Conservation (phyloP, 2,888 invertebrate genomes). For the Thereva unica region DNA sequence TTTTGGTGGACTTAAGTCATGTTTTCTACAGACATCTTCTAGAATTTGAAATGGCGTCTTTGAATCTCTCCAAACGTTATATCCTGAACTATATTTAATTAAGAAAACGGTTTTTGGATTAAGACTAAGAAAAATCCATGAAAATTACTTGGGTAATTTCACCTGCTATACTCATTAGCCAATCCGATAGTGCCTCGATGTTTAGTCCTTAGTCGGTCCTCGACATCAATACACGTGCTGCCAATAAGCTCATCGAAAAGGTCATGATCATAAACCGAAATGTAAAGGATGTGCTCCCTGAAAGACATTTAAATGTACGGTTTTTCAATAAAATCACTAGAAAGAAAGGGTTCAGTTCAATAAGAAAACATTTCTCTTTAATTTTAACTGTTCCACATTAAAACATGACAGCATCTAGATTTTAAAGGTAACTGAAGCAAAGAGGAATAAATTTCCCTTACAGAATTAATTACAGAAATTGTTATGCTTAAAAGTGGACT, state of each 20-base stretch:
- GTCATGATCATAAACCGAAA: constrained; percentile 79
- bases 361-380: background rate
- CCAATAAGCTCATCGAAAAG: constrained; percentile 79
- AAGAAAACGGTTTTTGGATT: background rate
- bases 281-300: constrained; percentile 72
- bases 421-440: background rate
- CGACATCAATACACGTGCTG: constrained; percentile 81
- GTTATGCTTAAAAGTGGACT: no score
- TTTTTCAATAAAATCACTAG: constrained; percentile 13
- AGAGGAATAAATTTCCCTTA: no score
- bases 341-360: background rate
- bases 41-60: constrained; percentile 74
- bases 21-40: constrained; percentile 68
- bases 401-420: background rate
- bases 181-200: constrained; percentile 82
- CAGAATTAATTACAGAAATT: no score
- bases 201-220: constrained; percentile 80
- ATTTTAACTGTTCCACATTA: no score
- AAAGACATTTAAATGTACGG: constrained; percentile 60
- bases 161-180: constrained; percentile 70
- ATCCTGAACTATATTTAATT: constrained; percentile 61
- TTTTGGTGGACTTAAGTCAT: constrained; percentile 66
- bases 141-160: constrained; percentile 44
- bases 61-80: constrained; percentile 78
- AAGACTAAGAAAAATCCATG: constrained; percentile 8